Evolutionary conservation across 2,888 invertebrate species (phyloP), one percentile per base, ranked within the genome.

Genomic region (Cylloceria caligata): DNA sequence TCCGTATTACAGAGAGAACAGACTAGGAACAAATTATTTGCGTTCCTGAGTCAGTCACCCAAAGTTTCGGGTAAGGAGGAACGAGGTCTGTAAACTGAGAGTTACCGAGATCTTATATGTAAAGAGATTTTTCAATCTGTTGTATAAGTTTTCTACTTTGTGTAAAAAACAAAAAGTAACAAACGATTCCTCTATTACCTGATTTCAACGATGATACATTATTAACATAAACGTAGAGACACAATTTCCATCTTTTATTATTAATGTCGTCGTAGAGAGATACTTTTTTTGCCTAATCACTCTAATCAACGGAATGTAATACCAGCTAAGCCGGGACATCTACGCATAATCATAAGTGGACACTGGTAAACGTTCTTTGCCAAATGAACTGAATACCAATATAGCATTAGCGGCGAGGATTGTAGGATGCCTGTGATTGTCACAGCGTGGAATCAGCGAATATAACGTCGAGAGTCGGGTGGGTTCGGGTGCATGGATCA

Each of bases 1-100:
- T 30, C 42, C 27, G 6, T 36, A 19, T 16, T 24, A 64, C 62
- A 57, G 16, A 36, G 34, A 52, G 19, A 45, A 24, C 27, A 42
- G 55, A 52, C 67, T 42, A 30, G 39, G 30, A 72, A 73, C 82
- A 77, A 84, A 83, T 86, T 86, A 83, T 83, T 86, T 81, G 82
- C 77, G 74, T 82, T 81, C 74, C 77, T 82, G 81, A 71, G 72
- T 79, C 80, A 64, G 69, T 77, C 42, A 24, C 19, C 16, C 64
- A 47, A 84, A 84, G 75, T 86, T 84, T 82, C 67, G 30, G n/a
- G 24, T 60, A 24, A n/a, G 71, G 30, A 64, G 55, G 65, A 72
- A 76, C 79, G 52, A 62, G 9, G 52, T 52, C 36, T 36, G 69
- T 24, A 39, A 71, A 57, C 42, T 52, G 57, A 34, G 57, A 36